Base-by-base conservation (phyloP, 2,888 invertebrate species). In the Erebia epiphron region DNA sequence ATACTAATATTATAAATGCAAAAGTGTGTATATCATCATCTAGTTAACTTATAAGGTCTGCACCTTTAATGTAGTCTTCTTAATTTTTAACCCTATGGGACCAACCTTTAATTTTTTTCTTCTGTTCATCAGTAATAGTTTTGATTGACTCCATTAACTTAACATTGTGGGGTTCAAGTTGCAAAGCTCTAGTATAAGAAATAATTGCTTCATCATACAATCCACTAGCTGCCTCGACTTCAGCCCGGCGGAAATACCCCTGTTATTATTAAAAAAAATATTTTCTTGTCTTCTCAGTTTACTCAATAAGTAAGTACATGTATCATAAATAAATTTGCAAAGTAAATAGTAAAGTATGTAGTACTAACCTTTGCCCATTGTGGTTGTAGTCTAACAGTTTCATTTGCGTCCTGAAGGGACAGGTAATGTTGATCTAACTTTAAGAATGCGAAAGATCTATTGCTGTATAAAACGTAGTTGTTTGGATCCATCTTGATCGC, bases 361-460 rank as follows among this genome's bases (percentile, higher is more conserved):
- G 35, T 35, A 35, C 35, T 62, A 91, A 95, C 97, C 94, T 97
- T 97, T 9, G 96, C 95, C 97, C 97, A 97, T 62, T 95, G 94
- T 18, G 97, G 97, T 83, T 96, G 95, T 68, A 97, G 83, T 82
- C 94, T 93, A 68, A 97, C 96, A 3, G 96, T 95, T 86, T 96
- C 95, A 80, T 96, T 94, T 2, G 97, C 97, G 94, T 97, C 97
- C 84, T 96, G 95, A 78, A 96, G 89, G 0, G 97, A 96, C 77
- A 96, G 94, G 86, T 95, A 96, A 87, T 95, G 97, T 83, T 97
- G 97, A 79, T 96, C 95, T 77, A 96, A 88, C 87, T 96, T 96
- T 50, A 97, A 89, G 87, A 97, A 97, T 13, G 97, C 96, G 81
- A 95, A 95, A 7, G 97, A 97, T 81, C 97, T 94, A 86, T 98